A percentile compares a stretch with the other conserved stretches of the same genome.
Conservation (phyloP, 2,797 vertebrate genomes). For the Nasua narica region DNA sequence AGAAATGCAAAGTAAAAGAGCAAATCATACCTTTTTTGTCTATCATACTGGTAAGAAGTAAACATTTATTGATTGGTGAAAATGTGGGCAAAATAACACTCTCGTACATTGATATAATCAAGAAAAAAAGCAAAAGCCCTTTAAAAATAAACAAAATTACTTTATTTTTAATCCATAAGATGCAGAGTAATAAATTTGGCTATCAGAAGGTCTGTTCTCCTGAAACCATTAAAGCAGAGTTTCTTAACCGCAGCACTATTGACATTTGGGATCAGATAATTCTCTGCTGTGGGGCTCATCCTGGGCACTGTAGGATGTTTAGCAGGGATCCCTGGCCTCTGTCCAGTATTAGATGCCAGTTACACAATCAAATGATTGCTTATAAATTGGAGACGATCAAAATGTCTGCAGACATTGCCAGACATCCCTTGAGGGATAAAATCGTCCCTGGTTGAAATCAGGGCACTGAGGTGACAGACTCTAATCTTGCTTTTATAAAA, state of each 20-base stretch:
- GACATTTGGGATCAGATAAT: background rate
- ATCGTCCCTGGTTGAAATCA: background rate
- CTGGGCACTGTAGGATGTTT: background rate
- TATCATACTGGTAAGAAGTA: background rate
- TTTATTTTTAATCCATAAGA: background rate
- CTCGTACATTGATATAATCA: background rate
- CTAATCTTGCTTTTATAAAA: background rate
- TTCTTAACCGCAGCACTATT: background rate
- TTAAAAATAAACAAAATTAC: background rate
- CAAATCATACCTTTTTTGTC: background rate
- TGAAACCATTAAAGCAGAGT: background rate
- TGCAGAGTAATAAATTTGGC: background rate
- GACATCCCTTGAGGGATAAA: background rate
- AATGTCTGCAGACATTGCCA: background rate
- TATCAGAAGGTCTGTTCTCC: background rate
- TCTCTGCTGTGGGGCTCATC: background rate
- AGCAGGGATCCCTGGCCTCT: background rate
- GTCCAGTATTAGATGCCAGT: background rate
- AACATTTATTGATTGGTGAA: background rate
- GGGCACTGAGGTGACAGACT: background rate
- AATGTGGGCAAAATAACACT: background rate
- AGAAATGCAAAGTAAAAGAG: conserved; percentile 5
- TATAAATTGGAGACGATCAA: background rate
- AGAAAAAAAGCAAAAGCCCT: background rate
- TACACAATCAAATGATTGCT: background rate